Conservation (phyloP, 2,113 vertebrate species). For the Corydoras maculifer region DNA sequence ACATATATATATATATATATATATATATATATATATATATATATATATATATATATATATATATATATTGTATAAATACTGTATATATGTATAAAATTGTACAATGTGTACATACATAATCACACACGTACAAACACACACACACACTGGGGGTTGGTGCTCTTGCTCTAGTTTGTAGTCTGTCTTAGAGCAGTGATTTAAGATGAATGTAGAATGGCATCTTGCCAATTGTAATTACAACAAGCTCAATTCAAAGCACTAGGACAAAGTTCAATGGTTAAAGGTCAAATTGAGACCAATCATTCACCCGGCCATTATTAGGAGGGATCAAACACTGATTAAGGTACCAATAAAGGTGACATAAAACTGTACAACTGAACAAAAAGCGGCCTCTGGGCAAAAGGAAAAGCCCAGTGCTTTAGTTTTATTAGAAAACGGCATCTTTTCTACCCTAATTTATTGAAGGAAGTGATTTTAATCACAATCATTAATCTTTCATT, state of each 20-base stretch:
- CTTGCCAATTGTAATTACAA: slow-evolving; percentile 29
- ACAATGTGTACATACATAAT: no score
- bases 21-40: no score
- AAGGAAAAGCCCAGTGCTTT: background rate
- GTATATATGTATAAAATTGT: no score
- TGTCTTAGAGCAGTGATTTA: slow-evolving; percentile 46
- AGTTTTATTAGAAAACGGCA: background rate
- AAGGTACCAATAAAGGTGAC: slow-evolving; percentile 8
- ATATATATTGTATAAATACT: no score
- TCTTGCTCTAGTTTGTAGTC: slow-evolving; percentile 20
- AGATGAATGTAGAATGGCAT: slow-evolving; percentile 32
- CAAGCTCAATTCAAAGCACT: slow-evolving; percentile 6
- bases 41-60: no score
- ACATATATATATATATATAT: no score
- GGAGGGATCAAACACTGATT: slow-evolving; percentile 10
- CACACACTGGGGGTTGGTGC: no score
- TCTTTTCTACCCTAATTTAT: background rate
- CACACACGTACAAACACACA: no score
- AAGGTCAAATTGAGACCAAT: slow-evolving; percentile 25
- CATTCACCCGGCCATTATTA: background rate
- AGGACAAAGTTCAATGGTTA: slow-evolving; percentile 35
- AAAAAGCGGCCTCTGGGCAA: slow-evolving; percentile 7
- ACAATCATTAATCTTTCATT: slow-evolving; percentile 10
- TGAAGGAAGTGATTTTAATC: background rate
- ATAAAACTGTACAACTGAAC: background rate